A percentile compares a stretch with the other conserved stretches of the same genome.
Conservation (phyloP, 1,140 invertebrate genomes). For the Neelides sp. region DNA sequence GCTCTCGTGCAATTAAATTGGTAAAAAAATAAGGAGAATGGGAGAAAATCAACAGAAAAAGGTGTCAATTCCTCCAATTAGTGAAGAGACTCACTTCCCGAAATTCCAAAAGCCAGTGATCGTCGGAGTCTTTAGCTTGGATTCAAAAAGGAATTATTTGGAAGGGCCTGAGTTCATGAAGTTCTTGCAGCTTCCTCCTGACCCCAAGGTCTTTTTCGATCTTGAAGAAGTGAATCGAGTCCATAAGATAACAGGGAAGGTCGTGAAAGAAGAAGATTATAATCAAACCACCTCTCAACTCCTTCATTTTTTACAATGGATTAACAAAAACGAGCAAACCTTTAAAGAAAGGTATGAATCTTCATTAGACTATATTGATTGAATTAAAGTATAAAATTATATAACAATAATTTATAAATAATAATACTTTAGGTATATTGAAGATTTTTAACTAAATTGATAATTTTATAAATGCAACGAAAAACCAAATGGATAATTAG, state of each 20-base stretch:
- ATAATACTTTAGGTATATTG: too few relatives aligned
- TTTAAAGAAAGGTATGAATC: constrained; percentile 20
- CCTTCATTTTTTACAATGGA: constrained; percentile 23
- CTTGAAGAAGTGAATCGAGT: constrained; percentile 9
- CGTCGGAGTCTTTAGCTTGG: constrained; percentile 22
- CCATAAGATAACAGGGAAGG: background rate
- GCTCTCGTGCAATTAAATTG: too few relatives aligned
- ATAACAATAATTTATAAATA: too few relatives aligned
- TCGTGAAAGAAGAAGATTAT: constrained; percentile 7
- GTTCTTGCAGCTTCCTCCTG: constrained; percentile 16
- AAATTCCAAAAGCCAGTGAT: constrained; percentile 25
- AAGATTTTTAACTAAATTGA: too few relatives aligned
- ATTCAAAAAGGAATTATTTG: constrained; percentile 18
- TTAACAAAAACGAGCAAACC: constrained; percentile 17
- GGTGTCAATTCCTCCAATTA: too few relatives aligned
- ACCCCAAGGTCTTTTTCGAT: constrained; percentile 14
- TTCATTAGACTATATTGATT: background rate
- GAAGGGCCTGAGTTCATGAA: constrained; percentile 19
- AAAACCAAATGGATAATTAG: background rate
- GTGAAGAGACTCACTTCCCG: constrained; percentile 21
- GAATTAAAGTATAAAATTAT: too few relatives aligned
- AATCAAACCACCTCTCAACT: constrained; percentile 20
- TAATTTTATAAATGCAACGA: too few relatives aligned
- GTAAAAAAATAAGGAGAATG: too few relatives aligned
- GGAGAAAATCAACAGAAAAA: too few relatives aligned